Conservation (phyloP, 2,797 vertebrate species). For the Echiichthys vipera region DNA sequence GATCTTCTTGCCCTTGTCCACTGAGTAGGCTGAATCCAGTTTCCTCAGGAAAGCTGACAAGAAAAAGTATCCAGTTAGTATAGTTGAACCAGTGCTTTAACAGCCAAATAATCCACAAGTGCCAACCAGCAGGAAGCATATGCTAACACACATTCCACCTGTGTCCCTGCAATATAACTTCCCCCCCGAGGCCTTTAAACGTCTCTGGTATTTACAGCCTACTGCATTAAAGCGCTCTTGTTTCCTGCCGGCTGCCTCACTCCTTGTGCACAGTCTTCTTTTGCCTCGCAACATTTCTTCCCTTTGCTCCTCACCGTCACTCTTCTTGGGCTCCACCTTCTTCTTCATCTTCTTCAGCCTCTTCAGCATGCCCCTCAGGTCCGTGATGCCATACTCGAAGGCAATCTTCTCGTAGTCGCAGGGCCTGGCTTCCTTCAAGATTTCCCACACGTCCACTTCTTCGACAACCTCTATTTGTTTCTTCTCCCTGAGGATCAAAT, state of each 20-base stretch:
- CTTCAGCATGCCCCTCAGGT: slow-evolving; percentile 93
- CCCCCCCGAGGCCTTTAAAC: slow-evolving; percentile 46
- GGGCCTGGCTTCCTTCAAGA: slow-evolving; percentile 90
- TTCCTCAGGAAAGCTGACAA: slow-evolving; percentile 88
- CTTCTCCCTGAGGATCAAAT: slow-evolving; percentile 70
- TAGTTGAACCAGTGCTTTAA: slow-evolving; percentile 33
- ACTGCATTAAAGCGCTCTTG: slow-evolving; percentile 17
- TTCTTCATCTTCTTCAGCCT: slow-evolving; percentile 91
- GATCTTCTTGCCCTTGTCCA: slow-evolving; percentile 90
- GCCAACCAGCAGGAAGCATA: slow-evolving; percentile 35
- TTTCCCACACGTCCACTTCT: slow-evolving; percentile 90
- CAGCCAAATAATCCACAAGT: slow-evolving; percentile 36
- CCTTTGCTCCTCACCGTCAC: slow-evolving; percentile 80
- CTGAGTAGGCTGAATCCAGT: slow-evolving; percentile 89
- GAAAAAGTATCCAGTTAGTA: slow-evolving; percentile 40
- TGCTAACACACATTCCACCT: slow-evolving; percentile 52
- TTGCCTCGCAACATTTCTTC: slow-evolving; percentile 17
- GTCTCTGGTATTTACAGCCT: slow-evolving; percentile 51
- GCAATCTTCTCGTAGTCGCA: slow-evolving; percentile 94
- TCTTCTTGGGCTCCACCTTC: slow-evolving; percentile 89
- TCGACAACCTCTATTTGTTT: slow-evolving; percentile 76
- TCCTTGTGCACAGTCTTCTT: slow-evolving; percentile 20
- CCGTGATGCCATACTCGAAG: slow-evolving; percentile 93
- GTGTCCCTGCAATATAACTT: slow-evolving; percentile 30
- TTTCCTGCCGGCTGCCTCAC: slow-evolving; percentile 35